Evolutionary conservation across 2,888 invertebrate species (phyloP).

Genomic region (Deroplatys truncata): DNA sequence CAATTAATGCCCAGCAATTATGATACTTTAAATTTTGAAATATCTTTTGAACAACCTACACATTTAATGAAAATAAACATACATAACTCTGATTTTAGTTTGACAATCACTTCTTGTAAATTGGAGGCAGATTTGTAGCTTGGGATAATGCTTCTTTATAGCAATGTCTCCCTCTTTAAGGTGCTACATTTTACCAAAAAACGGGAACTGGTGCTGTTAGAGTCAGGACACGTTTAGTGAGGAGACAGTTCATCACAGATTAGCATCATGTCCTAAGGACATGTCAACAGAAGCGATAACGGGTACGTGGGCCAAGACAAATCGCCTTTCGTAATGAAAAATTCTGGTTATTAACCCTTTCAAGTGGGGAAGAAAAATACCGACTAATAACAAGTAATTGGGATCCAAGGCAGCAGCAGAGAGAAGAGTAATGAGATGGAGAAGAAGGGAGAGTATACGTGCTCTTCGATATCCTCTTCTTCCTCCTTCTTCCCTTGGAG

Average conservation of each 20-base stretch:
- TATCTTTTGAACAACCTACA: too few species aligned
- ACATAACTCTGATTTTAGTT: too few species aligned
- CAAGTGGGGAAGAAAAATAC: not conserved
- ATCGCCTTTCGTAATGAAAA: constrained; percentile 16
- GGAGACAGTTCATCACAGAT: not conserved
- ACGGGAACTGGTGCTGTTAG: not conserved
- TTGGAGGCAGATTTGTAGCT: too few species aligned
- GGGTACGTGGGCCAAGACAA: not conserved
- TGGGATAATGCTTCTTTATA: not conserved
- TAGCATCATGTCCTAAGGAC: not conserved
- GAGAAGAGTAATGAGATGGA: not conserved
- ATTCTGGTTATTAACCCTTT: constrained; percentile 12
- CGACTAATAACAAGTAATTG: constrained; percentile 13
- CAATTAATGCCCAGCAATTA: too few species aligned
- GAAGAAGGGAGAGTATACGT: not conserved
- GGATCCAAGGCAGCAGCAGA: not conserved
- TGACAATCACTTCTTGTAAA: too few species aligned
- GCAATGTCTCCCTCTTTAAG: not conserved
- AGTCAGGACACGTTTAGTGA: not conserved
- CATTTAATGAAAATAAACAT: too few species aligned
- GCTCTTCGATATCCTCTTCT: not conserved
- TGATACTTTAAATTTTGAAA: too few species aligned
- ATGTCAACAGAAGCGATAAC: not conserved
- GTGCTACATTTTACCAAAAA: not conserved
- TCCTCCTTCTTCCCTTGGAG: not conserved